Base-by-base conservation (phyloP, 2,888 invertebrate genomes). In the Zygaena filipendulae region DNA sequence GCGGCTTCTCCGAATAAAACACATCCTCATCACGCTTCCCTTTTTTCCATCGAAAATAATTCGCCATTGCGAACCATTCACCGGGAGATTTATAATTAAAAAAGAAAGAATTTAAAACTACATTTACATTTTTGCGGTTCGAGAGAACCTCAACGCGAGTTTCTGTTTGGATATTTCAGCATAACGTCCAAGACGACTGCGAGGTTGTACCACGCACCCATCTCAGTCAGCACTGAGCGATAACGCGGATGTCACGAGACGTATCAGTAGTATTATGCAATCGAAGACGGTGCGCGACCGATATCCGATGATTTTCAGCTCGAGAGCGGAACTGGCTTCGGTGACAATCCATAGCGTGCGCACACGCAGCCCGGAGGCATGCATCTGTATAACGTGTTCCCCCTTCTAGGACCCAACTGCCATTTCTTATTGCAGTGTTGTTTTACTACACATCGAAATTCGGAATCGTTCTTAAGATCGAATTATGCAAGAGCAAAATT, bases 21-120 rank as follows among this genome's bases (percentile, higher is more conserved):
- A 75, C 80, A 42, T 71, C 72, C 38, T 83, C 84, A 49, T 82
- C 84, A 43, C 82, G 69, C 43, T 82, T 84, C 25, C 84, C 82
- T 45, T 85, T 85, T 50, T 85, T 86, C 87, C 87, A 87, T 39
- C 84, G 82, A 54, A 87, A 87, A 50, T 87, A 87, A 45, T 86
- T 85, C 38, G 87, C 82, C 86, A 87, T 86, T 31, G 43, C 56
- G 43, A 38, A 39, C 41, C 43, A 46, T 43, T 39, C 42, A 47
- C 50, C n/a, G n/a, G n/a, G n/a, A n/a, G n/a, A n/a, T n/a, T n/a
- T n/a, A n/a, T n/a, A n/a, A n/a, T 16, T 6, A 7, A 6, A 16
- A 16, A 7, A 26, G 27, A 16, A 21, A 16, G 16, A 16, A 16
- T 4, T 16, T 16, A 16, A 16, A 16, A 16, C n/a, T n/a, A n/a